Percentiles rank a stretch among this genome's conserved stretches.
These are phyloP conservation scores for Muntiacus reevesi DNA, from an alignment of 2,113 vertebrate species.

Conservation along the genomic window DNA sequence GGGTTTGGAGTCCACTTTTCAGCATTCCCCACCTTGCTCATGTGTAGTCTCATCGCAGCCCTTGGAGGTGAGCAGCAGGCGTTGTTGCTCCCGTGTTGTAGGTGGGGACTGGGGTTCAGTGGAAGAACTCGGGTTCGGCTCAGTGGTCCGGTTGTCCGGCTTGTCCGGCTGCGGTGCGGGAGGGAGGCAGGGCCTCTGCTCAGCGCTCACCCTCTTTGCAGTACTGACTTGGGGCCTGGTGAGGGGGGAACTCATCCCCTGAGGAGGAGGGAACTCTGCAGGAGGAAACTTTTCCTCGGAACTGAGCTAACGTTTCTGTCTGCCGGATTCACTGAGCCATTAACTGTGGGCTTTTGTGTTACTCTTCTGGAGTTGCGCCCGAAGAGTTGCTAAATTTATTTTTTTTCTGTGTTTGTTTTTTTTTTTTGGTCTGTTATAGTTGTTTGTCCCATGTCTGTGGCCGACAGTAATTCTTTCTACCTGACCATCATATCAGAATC, in stretches of 20 bases:
- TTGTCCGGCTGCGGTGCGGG: neutral
- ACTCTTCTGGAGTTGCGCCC: neutral
- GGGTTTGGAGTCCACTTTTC: neutral
- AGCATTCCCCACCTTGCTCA: neutral
- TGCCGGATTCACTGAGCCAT: neutral
- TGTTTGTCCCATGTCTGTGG: neutral
- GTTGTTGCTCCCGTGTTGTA: neutral
- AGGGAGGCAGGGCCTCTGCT: neutral
- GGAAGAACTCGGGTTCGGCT: neutral
- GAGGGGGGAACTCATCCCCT: neutral
- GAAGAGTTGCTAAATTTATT: neutral
- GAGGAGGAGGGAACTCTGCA: neutral
- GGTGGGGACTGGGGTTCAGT: neutral
- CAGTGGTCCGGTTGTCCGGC: neutral
- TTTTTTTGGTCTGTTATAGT: neutral
- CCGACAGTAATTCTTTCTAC: neutral
- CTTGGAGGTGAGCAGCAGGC: neutral
- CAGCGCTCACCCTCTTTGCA: too few species aligned
- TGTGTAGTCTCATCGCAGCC: neutral
- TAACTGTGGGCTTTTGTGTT: neutral
- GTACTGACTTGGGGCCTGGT: fast-evolving
- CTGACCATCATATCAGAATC: neutral
- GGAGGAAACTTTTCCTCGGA: neutral
- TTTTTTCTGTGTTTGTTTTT: neutral
- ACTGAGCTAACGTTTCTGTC: neutral